Evolutionary conservation across 2,888 invertebrate species (phyloP), one percentile per base, ranked within the genome.

Genomic region (Carcina quercana): DNA sequence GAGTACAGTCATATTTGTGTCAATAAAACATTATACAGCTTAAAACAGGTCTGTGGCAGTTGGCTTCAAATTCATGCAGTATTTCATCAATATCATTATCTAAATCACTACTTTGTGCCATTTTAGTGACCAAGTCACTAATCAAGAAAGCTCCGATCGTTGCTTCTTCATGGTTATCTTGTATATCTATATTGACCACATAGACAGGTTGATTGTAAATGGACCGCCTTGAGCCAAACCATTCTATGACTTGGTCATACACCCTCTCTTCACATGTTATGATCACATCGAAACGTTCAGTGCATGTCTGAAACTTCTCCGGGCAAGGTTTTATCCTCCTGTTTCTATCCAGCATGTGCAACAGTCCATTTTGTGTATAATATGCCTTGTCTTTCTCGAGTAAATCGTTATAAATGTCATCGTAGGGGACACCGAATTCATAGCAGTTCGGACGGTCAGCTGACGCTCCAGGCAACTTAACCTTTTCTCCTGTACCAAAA

Each of bases 111-210:
- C 93, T 92, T 65, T 93, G 91, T 10, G 93, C 89, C 85, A 98
- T 87, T 90, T 94, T 91, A 34, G 91, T 90, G 47, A 97, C 95
- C 82, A 99, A 89, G 75, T 99, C 98, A 75, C 95, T 95, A 47
- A 99, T 97, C 51, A 98, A 87, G 82, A 98, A 98, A 19, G 99
- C 98, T 45, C 99, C 99, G 60, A 99, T 92, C 2, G 98, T 96
- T 1, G 99, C 99, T 75, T 99, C 99, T 72, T 99, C 99, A 47
- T 98, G 97, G 79, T 99, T 99, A 83, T 99, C 99, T 70, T 96
- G 97, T 53, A 99, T 97, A 66, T 99, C 99, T 49, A 99, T 92
- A 71, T 99, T 99, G 34, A 99, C 92, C 25, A 99, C 90, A 84
- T 99, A 99, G 2, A 95, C 97, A 4, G 96, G 93, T 32, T 94